phyloP scores from a whole-genome alignment of 2,113 vertebrate species.

The Colius striatus region DNA sequence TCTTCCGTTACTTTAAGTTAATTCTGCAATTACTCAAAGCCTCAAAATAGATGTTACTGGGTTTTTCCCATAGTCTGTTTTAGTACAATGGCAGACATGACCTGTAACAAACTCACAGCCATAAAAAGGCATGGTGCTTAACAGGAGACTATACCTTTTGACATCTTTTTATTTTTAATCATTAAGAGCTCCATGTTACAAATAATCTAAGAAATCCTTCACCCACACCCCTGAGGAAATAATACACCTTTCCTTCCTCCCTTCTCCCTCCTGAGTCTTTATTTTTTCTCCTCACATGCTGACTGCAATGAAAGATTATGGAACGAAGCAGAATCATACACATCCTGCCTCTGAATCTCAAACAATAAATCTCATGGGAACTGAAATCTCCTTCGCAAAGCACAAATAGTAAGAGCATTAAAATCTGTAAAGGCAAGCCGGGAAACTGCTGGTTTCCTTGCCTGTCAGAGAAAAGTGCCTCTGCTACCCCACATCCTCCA shows the following conservation, averaged over 20 bases:
- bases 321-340: background rate
- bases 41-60: background rate
- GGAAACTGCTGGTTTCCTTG: background rate
- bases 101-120: background rate
- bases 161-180: background rate
- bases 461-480: background rate
- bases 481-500: background rate
- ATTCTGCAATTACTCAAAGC: background rate
- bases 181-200: background rate
- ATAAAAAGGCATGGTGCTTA: background rate
- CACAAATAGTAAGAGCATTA: background rate
- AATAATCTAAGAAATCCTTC: background rate
- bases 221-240: background rate
- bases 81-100: background rate
- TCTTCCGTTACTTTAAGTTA: background rate
- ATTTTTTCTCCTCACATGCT: background rate
- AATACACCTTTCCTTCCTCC: background rate
- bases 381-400: background rate
- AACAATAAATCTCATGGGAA: background rate
- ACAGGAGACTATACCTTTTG: background rate
- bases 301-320: background rate
- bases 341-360: background rate
- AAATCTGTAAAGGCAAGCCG: accelerated
- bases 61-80: background rate
- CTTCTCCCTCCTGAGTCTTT: background rate